These are phyloP conservation scores for Pangasius sanitwongsei DNA, from an alignment of 2,797 vertebrate genomes.

Conservation along the genomic window DNA sequence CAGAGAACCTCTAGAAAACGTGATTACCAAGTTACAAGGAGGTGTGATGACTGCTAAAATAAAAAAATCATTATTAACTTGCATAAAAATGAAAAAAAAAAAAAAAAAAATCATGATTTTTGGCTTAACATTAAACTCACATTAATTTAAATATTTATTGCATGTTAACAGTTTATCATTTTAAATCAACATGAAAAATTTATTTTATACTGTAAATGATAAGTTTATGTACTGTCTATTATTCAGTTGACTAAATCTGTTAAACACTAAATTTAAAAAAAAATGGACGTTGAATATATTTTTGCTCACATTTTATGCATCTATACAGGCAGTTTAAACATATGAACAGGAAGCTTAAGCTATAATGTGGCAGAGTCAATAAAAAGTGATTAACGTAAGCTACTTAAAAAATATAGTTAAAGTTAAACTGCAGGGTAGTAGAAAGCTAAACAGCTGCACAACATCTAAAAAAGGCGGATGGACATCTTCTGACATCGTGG, in stretches of 20 bases:
- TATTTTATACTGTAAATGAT: neutral
- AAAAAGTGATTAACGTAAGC: neutral
- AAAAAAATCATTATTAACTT: neutral
- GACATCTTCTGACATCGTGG: neutral
- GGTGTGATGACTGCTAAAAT: neutral
- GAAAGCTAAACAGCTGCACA: neutral
- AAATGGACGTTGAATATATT: neutral
- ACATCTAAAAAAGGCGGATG: neutral
- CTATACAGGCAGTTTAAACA: neutral
- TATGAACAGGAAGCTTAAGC: neutral
- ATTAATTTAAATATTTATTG: too few species aligned
- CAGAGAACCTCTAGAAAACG: neutral
- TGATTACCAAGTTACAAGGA: neutral
- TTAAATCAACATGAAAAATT: too few species aligned
- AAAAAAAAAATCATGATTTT: neutral
- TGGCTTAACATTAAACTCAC: neutral
- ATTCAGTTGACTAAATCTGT: neutral
- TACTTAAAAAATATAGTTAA: neutral
- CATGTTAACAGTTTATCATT: too few species aligned
- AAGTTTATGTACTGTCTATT: neutral
- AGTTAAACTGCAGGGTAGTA: neutral
- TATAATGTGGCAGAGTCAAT: neutral
- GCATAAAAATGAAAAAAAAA: neutral
- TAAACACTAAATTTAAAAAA: neutral
- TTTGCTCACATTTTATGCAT: neutral